A percentile compares a stretch with the other conserved stretches of the same genome.
Evolutionary conservation across 1,140 invertebrate genomes (phyloP).

Genomic region (Drosophila lini): DNA sequence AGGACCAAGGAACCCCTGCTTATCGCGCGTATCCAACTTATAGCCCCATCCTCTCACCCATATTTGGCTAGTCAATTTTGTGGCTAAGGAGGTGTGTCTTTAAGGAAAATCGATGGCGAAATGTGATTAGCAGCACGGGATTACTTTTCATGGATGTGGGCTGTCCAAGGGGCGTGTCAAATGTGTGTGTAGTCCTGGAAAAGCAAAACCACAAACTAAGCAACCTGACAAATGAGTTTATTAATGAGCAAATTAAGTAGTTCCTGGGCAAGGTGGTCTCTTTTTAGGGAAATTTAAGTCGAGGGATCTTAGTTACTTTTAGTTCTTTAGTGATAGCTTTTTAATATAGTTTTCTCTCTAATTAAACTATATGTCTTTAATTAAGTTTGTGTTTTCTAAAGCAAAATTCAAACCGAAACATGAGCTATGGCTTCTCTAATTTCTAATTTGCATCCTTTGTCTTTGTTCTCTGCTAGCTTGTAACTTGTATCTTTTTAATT

Average conservation of each 20-base stretch:
- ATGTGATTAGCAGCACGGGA: conserved; percentile 67
- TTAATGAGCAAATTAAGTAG: conserved; percentile 69
- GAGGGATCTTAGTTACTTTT: neutral
- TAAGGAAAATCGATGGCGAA: conserved; percentile 69
- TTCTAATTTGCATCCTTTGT: conserved; percentile 7
- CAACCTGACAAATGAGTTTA: conserved; percentile 75
- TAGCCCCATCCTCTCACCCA: conserved; percentile 39
- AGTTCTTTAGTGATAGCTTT: neutral
- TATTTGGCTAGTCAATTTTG: conserved; percentile 48
- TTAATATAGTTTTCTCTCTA: neutral
- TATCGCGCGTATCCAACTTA: conserved; percentile 13
- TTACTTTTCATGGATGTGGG: conserved; percentile 19
- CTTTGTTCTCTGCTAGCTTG: conserved; percentile 15
- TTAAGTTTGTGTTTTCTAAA: neutral
- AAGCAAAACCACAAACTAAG: conserved; percentile 39
- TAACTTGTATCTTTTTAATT: conserved; percentile 70
- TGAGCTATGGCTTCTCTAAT: conserved; percentile 10
- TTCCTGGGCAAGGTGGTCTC: neutral
- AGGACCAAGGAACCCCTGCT: neutral
- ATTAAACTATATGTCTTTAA: neutral
- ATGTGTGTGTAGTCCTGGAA: conserved; percentile 47
- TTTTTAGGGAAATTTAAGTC: neutral
- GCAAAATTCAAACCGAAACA: conserved; percentile 8
- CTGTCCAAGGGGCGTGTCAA: conserved; percentile 23
- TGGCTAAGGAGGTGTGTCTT: conserved; percentile 46